A percentile compares a stretch with the other conserved stretches of the same genome.
Evolutionary conservation across 1,140 invertebrate species (phyloP).

Genomic region (Drosophila nasuta): DNA sequence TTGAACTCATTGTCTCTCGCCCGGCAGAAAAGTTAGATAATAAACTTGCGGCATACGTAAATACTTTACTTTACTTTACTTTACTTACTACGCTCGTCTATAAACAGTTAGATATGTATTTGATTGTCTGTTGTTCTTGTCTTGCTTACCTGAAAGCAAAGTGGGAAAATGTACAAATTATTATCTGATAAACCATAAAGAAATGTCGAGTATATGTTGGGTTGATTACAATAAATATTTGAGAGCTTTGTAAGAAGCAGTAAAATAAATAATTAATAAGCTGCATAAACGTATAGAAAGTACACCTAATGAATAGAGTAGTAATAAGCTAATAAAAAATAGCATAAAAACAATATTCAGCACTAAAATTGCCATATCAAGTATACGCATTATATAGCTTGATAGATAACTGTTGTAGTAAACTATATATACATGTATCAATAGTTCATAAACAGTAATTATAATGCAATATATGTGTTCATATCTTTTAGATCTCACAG

Average conservation of each 20-base stretch:
- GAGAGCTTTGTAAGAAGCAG: background rate
- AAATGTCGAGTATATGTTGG: background rate
- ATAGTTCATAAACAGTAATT: too few relatives aligned
- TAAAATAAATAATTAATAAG: conserved; percentile 1
- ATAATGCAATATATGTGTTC: too few relatives aligned
- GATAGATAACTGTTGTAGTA: too few relatives aligned
- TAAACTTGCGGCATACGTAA: conserved; percentile 46
- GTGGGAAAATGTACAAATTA: conserved; percentile 50
- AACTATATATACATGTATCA: too few relatives aligned
- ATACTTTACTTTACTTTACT: conserved; percentile 2
- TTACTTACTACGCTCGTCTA: background rate
- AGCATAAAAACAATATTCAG: background rate
- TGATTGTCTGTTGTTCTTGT: conserved; percentile 17
- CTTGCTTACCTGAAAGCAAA: conserved; percentile 66
- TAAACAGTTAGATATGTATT: conserved; percentile 16
- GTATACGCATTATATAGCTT: background rate
- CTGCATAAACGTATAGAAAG: background rate
- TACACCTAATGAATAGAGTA: background rate
- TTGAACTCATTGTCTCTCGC: conserved; percentile 56
- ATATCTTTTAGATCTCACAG: too few relatives aligned
- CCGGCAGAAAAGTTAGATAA: conserved; percentile 61
- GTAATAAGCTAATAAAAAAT: background rate
- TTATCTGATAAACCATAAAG: conserved; percentile 29
- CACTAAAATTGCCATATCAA: background rate
- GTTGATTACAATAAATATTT: background rate